Base-by-base conservation (phyloP, 2,113 vertebrate genomes). In the Microcebus ravelobensis region DNA sequence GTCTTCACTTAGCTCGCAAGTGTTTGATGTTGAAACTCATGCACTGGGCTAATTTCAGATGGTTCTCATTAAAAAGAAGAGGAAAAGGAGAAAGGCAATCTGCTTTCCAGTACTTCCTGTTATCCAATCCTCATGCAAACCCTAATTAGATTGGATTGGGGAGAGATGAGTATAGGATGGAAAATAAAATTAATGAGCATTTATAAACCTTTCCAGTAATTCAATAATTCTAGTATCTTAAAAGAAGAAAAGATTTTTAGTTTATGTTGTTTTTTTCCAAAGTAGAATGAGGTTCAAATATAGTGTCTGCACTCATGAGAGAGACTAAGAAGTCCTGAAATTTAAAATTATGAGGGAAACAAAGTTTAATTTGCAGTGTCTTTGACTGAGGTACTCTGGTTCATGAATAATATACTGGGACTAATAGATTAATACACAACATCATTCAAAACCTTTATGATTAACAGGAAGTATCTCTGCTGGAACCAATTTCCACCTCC, bases 401-500 rank as follows among this genome's bases (percentile, higher is more conserved):
- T 90, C 76, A 13, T 7, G 52, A 77, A 45, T 14, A 73, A 79
- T 48, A 57, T 8, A 25, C 57, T 80, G 57, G 70, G 83, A 85
- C 89, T 82, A 76, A 79, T 0, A 96, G 77, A 94, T 94, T 91
- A 96, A 91, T 67, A 61, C 0, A 86, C 65, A 59, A 52, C 80
- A 65, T 68, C 68, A 87, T 17, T 95, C 61, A 74, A 45, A 87
- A 93, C 27, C 92, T 76, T 90, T 82, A 83, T 31, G 71, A 86
- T 94, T 80, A 92, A 92, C 45, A 90, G 97, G 77, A 96, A 97
- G 91, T 36, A 82, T 74, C 81, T 85, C 55, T 74, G 55, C 61
- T 93, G 95, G 90, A 96, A 95, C 92, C 93, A 92, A 95, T 97
- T 97, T 96, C 94, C 76, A 98, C 48, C 82, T 96, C 91, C 57